phyloP scores from a whole-genome alignment of 2,888 invertebrate species.

The Parnassius orleans region DNA sequence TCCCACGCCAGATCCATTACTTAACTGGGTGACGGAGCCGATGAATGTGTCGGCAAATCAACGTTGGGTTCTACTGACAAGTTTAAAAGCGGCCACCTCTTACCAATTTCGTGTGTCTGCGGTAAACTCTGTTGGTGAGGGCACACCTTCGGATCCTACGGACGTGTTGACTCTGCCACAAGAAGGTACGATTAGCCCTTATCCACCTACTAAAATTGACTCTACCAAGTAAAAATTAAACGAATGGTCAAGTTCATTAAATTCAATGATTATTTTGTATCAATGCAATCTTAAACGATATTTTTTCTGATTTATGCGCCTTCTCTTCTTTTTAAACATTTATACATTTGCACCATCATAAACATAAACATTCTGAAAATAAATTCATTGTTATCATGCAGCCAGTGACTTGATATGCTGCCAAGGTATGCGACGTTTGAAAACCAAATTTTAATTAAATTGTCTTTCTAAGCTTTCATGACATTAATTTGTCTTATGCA shows the following conservation, averaged over 20 bases:
- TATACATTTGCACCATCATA: background rate
- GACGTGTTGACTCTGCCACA: conserved; percentile 95
- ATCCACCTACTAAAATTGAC: too few relatives aligned
- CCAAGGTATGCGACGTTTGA: conserved; percentile 70
- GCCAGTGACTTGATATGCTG: conserved; percentile 80
- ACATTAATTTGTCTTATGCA: conserved; percentile 1
- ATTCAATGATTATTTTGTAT: too few relatives aligned
- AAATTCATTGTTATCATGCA: conserved; percentile 72
- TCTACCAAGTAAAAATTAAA: too few relatives aligned
- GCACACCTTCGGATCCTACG: conserved; percentile 93
- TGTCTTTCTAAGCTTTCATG: conserved; percentile 17
- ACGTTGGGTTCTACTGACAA: conserved; percentile 89
- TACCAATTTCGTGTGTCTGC: conserved; percentile 99
- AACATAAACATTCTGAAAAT: conserved; percentile 30
- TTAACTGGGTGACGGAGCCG: conserved; percentile 94
- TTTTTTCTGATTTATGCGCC: background rate
- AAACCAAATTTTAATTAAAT: conserved; percentile 4
- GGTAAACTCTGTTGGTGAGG: conserved; percentile 97
- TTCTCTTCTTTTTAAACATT: background rate
- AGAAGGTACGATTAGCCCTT: conserved; percentile 85
- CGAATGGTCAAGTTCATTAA: too few relatives aligned
- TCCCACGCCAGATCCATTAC: conserved; percentile 90
- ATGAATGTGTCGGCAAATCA: conserved; percentile 91
- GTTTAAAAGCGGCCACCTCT: conserved; percentile 95
- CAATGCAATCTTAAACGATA: too few relatives aligned